Evolutionary conservation across 2,888 invertebrate species (phyloP), one percentile per base, ranked within the genome.

Genomic region (Apodemia zela): DNA sequence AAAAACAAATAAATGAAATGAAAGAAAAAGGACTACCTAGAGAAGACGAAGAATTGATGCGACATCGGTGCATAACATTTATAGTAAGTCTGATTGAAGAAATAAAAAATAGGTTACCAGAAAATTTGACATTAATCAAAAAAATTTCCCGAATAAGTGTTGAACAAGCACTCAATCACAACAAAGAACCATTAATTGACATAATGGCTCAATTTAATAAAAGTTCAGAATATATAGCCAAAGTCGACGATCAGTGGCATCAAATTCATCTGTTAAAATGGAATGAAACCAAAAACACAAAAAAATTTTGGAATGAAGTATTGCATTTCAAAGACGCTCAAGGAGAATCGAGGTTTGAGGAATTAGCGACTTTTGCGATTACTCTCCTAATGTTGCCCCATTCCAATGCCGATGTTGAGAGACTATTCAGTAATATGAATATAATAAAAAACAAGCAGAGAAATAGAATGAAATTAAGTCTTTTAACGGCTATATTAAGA

Each of bases 381-480:
- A 42, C 42, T 42, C 42, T n/a, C n/a, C 6, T 42, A 42, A 42
- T 42, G n/a, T 5, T 42, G 42, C 15, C 42, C 4, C 42, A 42
- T 42, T 42, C 42, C 3, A 42, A 42, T n/a, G 17, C 17, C 17
- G 45, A 17, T 45, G 45, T 45, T 1, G 17, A 45, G 2, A 45
- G n/a, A 45, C 45, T 45, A 1, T 45, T 45, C 29, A 18, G 61
- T 29, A 47, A 49, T 47, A 47, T 47, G 61, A 61, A 61, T 61
- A 15, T 61, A 61, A 61, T 51, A 51, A 51, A 61, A 61, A 61
- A 33, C 21, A 61, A 61, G 49, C 29, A 47, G 61, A 21, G 45
- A 10, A 61, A 47, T n/a, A 33, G 51, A 1, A 51, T 51, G 51
- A 5, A 5, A 13, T 5, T 51, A 5, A 21, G 21, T 51, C 21